Conservation (phyloP, 2,113 vertebrate species). For the Cairina moschata region DNA sequence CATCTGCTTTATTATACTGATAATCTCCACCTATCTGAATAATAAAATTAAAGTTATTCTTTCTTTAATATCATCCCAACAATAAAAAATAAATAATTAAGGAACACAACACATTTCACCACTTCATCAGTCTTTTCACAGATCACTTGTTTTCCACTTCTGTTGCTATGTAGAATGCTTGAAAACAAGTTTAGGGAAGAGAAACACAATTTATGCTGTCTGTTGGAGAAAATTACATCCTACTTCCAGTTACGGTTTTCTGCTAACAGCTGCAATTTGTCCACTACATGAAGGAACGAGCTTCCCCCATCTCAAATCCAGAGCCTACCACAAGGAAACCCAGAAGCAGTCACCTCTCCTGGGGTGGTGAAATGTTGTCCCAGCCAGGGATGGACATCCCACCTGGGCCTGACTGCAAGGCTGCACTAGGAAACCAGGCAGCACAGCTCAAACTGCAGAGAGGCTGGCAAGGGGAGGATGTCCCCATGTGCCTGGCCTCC, state of each 20-base stretch:
- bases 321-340: neutral
- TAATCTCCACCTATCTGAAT: neutral
- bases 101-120: neutral
- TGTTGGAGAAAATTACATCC: neutral
- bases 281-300: neutral
- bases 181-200: neutral
- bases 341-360: neutral
- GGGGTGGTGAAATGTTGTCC: neutral
- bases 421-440: accelerated
- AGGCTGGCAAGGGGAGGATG: neutral
- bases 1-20: neutral
- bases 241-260: neutral
- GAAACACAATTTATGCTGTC: neutral
- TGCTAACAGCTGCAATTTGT: neutral
- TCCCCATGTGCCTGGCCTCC: no score
- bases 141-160: neutral
- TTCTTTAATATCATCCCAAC: neutral
- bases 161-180: neutral
- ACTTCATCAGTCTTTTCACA: neutral
- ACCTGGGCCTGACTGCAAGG: neutral
- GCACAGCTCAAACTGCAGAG: accelerated
- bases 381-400: neutral
- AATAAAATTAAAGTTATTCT: neutral
- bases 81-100: neutral
- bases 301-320: neutral